A percentile compares a stretch with the other conserved stretches of the same genome.
phyloP scores from a whole-genome alignment of 2,113 vertebrate genomes.

The Chrysochloris asiatica region DNA sequence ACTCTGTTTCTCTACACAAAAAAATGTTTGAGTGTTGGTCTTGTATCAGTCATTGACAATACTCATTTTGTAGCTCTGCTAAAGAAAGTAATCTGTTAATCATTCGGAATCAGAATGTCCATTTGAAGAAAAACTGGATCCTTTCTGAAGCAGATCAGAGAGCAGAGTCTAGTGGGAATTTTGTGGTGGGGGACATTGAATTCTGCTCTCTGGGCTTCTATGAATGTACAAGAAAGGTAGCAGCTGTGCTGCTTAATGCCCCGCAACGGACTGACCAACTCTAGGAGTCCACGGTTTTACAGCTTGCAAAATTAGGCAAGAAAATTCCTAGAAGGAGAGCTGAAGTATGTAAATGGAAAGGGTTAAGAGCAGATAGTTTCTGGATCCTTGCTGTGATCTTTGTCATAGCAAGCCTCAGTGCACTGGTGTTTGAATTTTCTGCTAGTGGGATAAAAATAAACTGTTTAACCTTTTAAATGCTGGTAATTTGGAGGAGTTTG shows the following conservation, averaged over 20 bases:
- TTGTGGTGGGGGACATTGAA: background rate
- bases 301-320: constrained; percentile 31
- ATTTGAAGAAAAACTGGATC: constrained; percentile 6
- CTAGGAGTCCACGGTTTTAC: background rate
- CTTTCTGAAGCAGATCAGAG: background rate
- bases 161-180: background rate
- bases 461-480: constrained; percentile 71
- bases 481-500: constrained; percentile 61
- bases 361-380: constrained; percentile 56
- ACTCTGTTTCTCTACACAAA: background rate
- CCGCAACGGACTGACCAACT: background rate
- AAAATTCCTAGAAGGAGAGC: background rate
- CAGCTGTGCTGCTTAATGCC: fast-evolving
- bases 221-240: background rate
- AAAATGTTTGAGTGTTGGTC: background rate
- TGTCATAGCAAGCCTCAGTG: background rate
- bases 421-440: constrained; percentile 26
- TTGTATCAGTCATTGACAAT: constrained; percentile 12
- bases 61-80: constrained; percentile 51
- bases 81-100: constrained; percentile 14
- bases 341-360: constrained; percentile 35
- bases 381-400: constrained; percentile 52
- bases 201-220: background rate
- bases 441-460: constrained; percentile 68
- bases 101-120: constrained; percentile 27